Evolutionary conservation across 1,140 invertebrate species (phyloP), one percentile per base, ranked within the genome.

Genomic region (Agrypnia vestita): DNA sequence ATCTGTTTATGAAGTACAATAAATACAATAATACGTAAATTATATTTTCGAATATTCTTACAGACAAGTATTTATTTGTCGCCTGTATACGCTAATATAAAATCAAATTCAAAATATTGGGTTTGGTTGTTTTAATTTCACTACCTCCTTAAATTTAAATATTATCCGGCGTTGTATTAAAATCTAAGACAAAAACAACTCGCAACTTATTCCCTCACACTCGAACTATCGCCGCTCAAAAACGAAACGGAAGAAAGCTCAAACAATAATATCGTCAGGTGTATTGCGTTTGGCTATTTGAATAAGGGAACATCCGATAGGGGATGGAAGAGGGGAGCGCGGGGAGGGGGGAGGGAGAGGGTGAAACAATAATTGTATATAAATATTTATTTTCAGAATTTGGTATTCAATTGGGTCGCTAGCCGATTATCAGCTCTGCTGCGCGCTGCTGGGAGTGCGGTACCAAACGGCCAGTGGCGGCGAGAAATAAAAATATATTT

Each of bases 361-460:
- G 67, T 25, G 71, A 15, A 55, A 56, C 78, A 77, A 79, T 82
- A 82, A 82, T 82, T 82, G 81, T 82, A 59, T 80, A 82, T 80
- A 82, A 82, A 82, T 82, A 82, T 82, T 82, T 82, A 80, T 82
- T 82, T 82, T 82, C 43, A 21, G 76, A 79, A 80, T 79, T 82
- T 82, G 78, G 78, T 75, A 82, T 82, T 79, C 81, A 82, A 82
- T 82, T 82, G 81, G 78, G 78, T 82, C 81, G 81, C 78, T 53
- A 47, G 46, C 67, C 75, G 75, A 78, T 80, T 82, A 82, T 80
- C 64, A 76, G 76, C 71, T 71, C 59, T 15, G 25, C 69, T 74
- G 77, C 69, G 71, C 46, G 75, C 49, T 77, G 75, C 49, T 6
- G 25, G 25, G 1, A 67, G 25, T 47, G n/a, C 61, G 12, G 17